Conservation (phyloP, 2,113 vertebrate species). For the Xiphophorus maculatus region DNA sequence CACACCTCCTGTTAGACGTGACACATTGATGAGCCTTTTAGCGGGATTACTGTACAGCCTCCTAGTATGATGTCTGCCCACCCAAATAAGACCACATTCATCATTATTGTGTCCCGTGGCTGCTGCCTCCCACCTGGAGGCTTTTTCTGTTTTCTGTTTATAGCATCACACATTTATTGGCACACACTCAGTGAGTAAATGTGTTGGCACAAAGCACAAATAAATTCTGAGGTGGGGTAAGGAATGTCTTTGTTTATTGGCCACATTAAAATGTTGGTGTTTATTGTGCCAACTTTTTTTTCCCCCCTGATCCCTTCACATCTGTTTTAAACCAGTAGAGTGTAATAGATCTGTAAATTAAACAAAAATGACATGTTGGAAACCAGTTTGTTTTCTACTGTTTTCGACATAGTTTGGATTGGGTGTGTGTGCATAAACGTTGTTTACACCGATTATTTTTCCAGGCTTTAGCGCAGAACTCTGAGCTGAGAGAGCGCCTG, state of each 20-base stretch:
- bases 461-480: conserved; percentile 96
- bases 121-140: conserved; percentile 38
- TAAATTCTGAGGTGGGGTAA: neutral
- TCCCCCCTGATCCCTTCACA: conserved; percentile 11
- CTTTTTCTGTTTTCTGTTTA: conserved; percentile 36
- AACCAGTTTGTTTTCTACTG: neutral
- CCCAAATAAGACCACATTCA: conserved; percentile 25
- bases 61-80: conserved; percentile 37
- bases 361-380: neutral
- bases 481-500: conserved; percentile 95
- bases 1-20: conserved; percentile 42
- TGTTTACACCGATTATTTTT: conserved; percentile 80
- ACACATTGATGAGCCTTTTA: conserved; percentile 45
- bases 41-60: conserved; percentile 31
- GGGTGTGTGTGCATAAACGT: conserved; percentile 32
- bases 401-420: neutral
- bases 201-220: conserved; percentile 17
- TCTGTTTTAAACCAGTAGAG: conserved; percentile 21
- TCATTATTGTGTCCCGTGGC: conserved; percentile 40
- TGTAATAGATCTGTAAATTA: conserved; percentile 5
- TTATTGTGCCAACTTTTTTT: conserved; percentile 8
- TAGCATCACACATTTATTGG: conserved; percentile 10
- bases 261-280: neutral
- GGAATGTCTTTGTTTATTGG: neutral
- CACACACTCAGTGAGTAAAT: conserved; percentile 22